Conservation (phyloP, 64 coral and sea anemone genomes). For the Montipora capricornis region DNA sequence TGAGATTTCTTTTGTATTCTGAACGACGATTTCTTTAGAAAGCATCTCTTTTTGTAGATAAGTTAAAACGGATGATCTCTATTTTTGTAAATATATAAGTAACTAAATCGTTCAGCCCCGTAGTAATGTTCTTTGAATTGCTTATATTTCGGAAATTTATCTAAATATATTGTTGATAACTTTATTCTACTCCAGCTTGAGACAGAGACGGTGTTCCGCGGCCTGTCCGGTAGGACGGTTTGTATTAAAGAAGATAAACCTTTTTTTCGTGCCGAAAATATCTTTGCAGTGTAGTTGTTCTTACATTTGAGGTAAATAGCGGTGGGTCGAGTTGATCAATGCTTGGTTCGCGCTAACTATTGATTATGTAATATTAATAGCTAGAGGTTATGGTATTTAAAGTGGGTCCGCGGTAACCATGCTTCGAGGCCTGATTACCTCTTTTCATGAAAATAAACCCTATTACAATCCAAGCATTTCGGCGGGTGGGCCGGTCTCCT, state of each 20-base stretch:
- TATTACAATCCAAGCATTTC: no score
- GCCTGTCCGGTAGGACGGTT: conserved; percentile 18
- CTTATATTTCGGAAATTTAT: conserved; percentile 32
- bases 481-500: no score
- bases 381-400: no score
- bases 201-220: background rate
- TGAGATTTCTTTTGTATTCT: background rate
- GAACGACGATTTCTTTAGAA: background rate
- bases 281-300: no score
- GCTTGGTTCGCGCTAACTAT: no score
- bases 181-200: background rate
- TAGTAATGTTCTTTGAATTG: background rate
- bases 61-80: conserved; percentile 24
- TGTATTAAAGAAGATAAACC: conserved; percentile 11
- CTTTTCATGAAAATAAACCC: no score
- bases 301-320: no score
- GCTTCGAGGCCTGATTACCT: no score
- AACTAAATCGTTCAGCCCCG: conserved; percentile 1
- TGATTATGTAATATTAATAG: no score
- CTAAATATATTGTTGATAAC: background rate
- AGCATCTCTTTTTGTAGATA: conserved; percentile 72
- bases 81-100: conserved; percentile 52
- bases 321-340: no score
- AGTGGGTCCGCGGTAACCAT: no score
- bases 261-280: background rate